Evolutionary conservation across 1,140 invertebrate species (phyloP), one percentile per base, ranked within the genome.

Genomic region (Sarcophaga bullata): DNA sequence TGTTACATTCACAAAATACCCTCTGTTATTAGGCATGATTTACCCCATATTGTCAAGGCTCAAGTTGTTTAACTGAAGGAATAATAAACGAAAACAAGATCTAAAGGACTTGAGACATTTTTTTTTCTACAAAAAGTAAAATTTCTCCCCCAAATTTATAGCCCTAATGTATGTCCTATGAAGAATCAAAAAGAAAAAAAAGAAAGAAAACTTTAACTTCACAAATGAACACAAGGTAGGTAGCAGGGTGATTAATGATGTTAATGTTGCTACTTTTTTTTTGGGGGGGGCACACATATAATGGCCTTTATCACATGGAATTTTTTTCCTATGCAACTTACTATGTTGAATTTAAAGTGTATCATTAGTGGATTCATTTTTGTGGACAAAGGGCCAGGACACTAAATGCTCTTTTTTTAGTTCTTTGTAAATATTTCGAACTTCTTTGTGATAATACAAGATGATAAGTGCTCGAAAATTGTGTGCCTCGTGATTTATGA

Each of bases 1-100:
- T 78, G 15, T 50, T 78, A 78, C 75, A n/a, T 52, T 3, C 11
- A 19, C 17, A 25, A 19, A 78, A 78, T 52, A 37, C 49, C n/a
- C n/a, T 78, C 1, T 37, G 75, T 78, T 78, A 78, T 78, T 78
- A 78, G 17, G 75, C 75, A 15, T 78, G 75, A 78, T 78, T 78
- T 78, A 19, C 19, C 48, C 48, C 75, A 78, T 52, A 78, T 78
- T 78, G 75, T 78, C 62, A 68, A 13, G 10, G 62, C 62, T 19
- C 19, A 25, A 25, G 58, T 19, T 68, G 58, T 19, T 15, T 11
- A 58, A 58, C 11, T 11, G n/a, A 10, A 58, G 6, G 58, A 68
- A 68, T 17, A 17, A 8, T 17, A 68, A 68, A 68, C n/a, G 19
- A 68, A n/a, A 19, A 17, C 62, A 68, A 68, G 62, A 19, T 7